Conservation (phyloP, 2,888 invertebrate genomes). For the Melolontha melolontha region DNA sequence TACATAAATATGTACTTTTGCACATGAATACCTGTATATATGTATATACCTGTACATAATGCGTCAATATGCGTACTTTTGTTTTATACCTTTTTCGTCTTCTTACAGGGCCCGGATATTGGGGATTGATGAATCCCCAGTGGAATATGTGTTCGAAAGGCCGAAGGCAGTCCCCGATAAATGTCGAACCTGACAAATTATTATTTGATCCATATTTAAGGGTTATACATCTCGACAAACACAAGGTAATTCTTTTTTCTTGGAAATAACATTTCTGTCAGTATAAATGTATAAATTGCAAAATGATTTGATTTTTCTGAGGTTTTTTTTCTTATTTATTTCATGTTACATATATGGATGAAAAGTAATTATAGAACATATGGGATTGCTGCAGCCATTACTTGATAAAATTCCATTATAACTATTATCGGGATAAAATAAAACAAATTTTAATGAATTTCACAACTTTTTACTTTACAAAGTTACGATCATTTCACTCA, state of each 20-base stretch:
- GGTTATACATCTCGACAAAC: constrained; percentile 91
- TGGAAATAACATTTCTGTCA: constrained; percentile 35
- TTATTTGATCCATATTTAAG: constrained; percentile 95
- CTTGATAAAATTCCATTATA: no score
- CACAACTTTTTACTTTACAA: no score
- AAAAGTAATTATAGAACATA: no score
- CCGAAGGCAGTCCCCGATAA: constrained; percentile 95
- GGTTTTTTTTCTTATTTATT: no score
- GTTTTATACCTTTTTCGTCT: constrained; percentile 46
- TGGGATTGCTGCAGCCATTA: no score
- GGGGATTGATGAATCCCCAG: constrained; percentile 98
- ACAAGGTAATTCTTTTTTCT: constrained; percentile 78
- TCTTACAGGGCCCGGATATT: constrained; percentile 92
- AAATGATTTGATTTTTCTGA: constrained; percentile 7
- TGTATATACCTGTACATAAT: neutral
- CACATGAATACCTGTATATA: neutral
- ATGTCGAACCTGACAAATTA: constrained; percentile 94
- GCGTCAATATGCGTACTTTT: constrained; percentile 5
- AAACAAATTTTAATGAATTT: no score
- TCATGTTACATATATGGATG: no score
- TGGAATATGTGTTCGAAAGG: constrained; percentile 99
- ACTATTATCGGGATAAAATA: no score
- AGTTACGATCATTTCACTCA: no score
- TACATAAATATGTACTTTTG: constrained; percentile 1
- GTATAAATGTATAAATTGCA: neutral